Evolutionary conservation across 92 coral and sea anemone species (phyloP).

Genomic region (Montipora capitata): DNA sequence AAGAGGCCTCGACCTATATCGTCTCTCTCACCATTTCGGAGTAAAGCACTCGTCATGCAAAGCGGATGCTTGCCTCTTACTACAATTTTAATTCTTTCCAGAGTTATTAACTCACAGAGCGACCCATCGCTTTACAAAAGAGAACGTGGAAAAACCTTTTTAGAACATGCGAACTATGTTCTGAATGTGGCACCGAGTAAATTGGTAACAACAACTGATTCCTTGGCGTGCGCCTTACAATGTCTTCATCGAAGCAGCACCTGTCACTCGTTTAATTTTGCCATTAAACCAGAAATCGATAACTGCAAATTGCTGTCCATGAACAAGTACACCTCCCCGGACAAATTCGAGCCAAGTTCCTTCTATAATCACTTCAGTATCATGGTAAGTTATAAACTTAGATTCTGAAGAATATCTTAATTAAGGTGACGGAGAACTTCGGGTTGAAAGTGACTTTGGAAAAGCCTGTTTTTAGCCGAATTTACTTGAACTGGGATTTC

Average conservation of each 20-base stretch:
- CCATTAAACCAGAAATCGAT: background rate
- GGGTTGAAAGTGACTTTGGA: no score
- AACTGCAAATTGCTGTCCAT: background rate
- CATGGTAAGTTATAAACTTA: background rate
- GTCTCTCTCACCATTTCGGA: no score
- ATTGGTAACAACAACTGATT: background rate
- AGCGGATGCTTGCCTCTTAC: background rate
- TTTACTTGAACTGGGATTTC: no score
- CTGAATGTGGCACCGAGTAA: background rate
- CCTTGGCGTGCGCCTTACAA: background rate
- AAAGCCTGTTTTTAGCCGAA: no score
- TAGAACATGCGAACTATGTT: background rate
- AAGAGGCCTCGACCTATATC: no score
- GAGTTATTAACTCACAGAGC: background rate
- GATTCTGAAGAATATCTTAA: no score
- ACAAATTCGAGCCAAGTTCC: background rate
- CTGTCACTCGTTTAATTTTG: background rate
- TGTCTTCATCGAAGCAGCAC: background rate
- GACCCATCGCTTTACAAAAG: background rate
- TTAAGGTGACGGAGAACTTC: no score
- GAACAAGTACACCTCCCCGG: background rate
- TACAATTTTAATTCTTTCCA: background rate
- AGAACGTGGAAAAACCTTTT: background rate
- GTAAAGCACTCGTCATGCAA: background rate
- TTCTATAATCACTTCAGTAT: background rate